Base-by-base conservation (phyloP, 2,797 vertebrate species). In the Siniperca undulata region DNA sequence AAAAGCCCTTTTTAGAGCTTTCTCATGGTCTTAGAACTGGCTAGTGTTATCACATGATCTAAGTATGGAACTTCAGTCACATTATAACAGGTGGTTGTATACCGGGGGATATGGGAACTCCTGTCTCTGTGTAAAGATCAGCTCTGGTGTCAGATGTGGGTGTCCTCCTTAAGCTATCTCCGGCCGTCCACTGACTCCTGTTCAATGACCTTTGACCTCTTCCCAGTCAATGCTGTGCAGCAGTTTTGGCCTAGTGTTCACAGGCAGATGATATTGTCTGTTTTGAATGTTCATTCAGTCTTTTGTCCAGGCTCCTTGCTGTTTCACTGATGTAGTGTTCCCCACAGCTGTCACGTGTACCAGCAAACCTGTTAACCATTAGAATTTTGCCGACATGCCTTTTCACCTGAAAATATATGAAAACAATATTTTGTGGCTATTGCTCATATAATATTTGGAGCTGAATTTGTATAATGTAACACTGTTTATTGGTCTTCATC, bases 391-490 rank as follows among this genome's bases (percentile, higher is more conserved):
- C 9, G 48, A 24, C 44, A 22, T 46, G 9, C 5, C 16, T 59
- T 60, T 44, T 56, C 19, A 62, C 27, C 24, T 59, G 22, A 48
- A 75, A n/a, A 56, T 61, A 14, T 42, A 40, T 17, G 4, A 14
- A 52, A n/a, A 14, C 0, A 71, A 44, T 16, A 22, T 56, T 16
- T 19, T 53, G 2, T 70, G 19, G 40, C 2, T 20, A 36, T 53
- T 24, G 10, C 16, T 48, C 4, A 48, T 34, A 52, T 36, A 30
- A 27, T 58, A 44, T 60, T 12, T 50, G 4, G 13, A 27, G 40
- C 40, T 73, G 16, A 72, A 22, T 78, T 70, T 42, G 7, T 20
- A 64, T 7, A 7, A 11, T 71, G 34, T 73, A 19, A 46, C 27
- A 38, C 3, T 40, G 20, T 36, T 56, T 36, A 3, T 69, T 73